These are phyloP conservation scores for Acronicta alni DNA, from an alignment of 2,888 invertebrate genomes.

Conservation along the genomic window DNA sequence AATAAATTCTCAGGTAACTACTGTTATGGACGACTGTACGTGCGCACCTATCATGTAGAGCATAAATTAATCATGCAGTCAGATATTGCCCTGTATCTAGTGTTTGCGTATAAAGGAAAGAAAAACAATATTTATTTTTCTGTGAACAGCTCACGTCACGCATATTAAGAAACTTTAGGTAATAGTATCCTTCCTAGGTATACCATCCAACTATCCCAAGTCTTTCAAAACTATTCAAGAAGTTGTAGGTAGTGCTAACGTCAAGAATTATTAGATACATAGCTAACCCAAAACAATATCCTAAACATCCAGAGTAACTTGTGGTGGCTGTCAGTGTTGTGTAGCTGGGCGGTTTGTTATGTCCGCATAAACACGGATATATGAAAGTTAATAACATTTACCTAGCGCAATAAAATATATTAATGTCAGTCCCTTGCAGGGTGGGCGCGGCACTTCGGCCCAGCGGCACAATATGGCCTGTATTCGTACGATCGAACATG, in stretches of 20 bases:
- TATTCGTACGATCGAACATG: slow-evolving; percentile 57
- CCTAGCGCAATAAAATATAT: slow-evolving; percentile 75
- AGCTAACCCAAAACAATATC: slow-evolving; percentile 53
- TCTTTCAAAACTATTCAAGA: slow-evolving; percentile 41
- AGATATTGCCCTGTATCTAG: slow-evolving; percentile 11
- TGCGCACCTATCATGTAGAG: slow-evolving; percentile 24
- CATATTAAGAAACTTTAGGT: slow-evolving; percentile 37
- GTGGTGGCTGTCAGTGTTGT: slow-evolving; percentile 44
- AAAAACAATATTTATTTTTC: slow-evolving; percentile 29
- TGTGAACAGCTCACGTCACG: slow-evolving; percentile 21
- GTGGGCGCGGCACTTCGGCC: slow-evolving; percentile 45
- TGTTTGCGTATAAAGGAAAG: slow-evolving; percentile 20
- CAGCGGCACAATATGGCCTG: slow-evolving; percentile 48
- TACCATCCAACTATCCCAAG: slow-evolving; percentile 37
- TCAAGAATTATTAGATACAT: slow-evolving; percentile 50
- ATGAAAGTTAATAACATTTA: slow-evolving; percentile 76
- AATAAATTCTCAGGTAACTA: slow-evolving; percentile 38
- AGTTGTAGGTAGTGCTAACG: slow-evolving; percentile 31
- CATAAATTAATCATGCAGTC: slow-evolving; percentile 34
- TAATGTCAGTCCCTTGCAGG: slow-evolving; percentile 69
- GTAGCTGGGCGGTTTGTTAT: slow-evolving; percentile 45
- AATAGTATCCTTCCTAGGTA: slow-evolving; percentile 32
- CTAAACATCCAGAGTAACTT: slow-evolving; percentile 50
- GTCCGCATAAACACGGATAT: slow-evolving; percentile 68
- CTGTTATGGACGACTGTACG: slow-evolving; percentile 31